Evolutionary conservation across 2,888 invertebrate species (phyloP), one percentile per base, ranked within the genome.

Genomic region (Lumbricus terrestris): DNA sequence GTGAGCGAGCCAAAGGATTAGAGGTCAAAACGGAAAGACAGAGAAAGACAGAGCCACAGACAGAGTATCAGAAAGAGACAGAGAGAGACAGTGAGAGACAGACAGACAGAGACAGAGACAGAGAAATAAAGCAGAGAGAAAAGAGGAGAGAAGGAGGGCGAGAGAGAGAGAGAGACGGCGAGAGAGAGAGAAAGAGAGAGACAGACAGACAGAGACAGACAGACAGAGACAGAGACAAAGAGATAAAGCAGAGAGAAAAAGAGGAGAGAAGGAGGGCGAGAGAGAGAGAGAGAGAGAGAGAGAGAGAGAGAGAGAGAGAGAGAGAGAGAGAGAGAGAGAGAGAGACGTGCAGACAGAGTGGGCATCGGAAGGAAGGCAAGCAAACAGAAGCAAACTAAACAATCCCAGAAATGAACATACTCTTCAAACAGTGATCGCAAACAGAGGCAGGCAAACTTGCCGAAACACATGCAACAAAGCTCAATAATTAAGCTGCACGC

Each of bases 231-330:
- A 47, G 16, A 18, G 47, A 47, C 11, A 18, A 2, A 47, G 16
- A 47, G 47, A 47, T 18, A 47, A 18, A 54, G 54, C n/a, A 29
- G 23, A 54, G 23, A 54, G 54, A 54, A 3, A 54, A 29, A 54
- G 54, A 54, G 23, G 54, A 29, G 54, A 54, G 11, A 54, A 29
- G 29, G 23, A 29, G 23, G 29, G 54, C 23, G 29, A 54, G 11
- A 54, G 54, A 54, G 3, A 54, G 23, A 54, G 54, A 89, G 40
- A 89, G 47, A 89, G 15, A 47, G n/a, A 89, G 13, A 89, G 47
- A 89, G 54, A 47, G 33, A 89, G 40, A 89, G 40, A 89, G 47
- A 89, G 40, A 89, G 34, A 89, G 40, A 89, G 34, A 89, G 40
- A 89, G 47, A 47, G 40, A 89, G 11, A 47, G 40, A 89, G 6